Base-by-base conservation (phyloP, 1,140 invertebrate species). In the Temnothorax longispinosus region DNA sequence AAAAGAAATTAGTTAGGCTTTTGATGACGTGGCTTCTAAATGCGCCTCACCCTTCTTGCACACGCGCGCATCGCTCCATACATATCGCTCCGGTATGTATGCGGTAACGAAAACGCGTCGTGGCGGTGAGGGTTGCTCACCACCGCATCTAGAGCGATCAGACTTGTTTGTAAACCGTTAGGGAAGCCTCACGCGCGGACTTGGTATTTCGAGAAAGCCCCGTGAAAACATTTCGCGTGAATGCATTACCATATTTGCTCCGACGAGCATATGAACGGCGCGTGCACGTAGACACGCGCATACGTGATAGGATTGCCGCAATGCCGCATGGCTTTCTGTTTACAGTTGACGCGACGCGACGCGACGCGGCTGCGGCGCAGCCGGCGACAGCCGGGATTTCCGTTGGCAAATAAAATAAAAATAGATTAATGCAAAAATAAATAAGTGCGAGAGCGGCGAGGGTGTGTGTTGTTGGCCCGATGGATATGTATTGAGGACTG, bases 161-260 rank as follows among this genome's bases (percentile, higher is more conserved):
- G 38, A 67, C 47, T 86, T 91, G 87, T 91, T 91, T 90, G 87
- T 85, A 90, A 74, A 86, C 32, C 32, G 56, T 87, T 87, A 87
- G 65, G 52, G 67, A 67, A 54, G 75, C 50, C 64, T 56, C 58
- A 71, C 50, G 18, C 60, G 76, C 67, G 52, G 62, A 88, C 87
- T 88, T 81, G 65, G 67, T 85, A 74, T 88, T 90, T 88, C 82
- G 90, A 75, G 87, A 72, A 87, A 88, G 54, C 87, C 88, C 65
- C 77, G 76, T 85, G 91, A 92, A 92, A 92, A 92, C 90, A 89
- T 91, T 91, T 87, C 84, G 67, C 50, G 87, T 90, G 88, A 89
- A 86, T 85, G 77, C 85, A 92, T 92, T 92, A 92, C 90, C 92
- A 92, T 92, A 92, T 92, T 92, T 87, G 81, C 84, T 78, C 71